These are phyloP conservation scores for Sebastes oblongus DNA, from an alignment of 2,797 vertebrate genomes.

Conservation along the genomic window DNA sequence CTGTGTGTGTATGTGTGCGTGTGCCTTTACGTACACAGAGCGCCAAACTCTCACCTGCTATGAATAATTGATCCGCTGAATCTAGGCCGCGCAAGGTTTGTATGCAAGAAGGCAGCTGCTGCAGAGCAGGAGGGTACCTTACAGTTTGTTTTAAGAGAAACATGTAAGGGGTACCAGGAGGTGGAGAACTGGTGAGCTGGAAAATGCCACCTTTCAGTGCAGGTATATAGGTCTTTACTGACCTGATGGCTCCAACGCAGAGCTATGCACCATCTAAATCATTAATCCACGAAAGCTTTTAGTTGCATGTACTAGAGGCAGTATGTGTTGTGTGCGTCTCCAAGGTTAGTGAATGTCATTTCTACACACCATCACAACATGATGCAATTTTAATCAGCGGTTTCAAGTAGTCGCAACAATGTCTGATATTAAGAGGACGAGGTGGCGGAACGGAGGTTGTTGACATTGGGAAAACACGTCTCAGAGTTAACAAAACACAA, in stretches of 20 bases:
- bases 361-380: conserved; percentile 24
- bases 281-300: conserved; percentile 70
- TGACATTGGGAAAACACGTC: not conserved
- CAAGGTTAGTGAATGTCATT: conserved; percentile 21
- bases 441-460: not conserved
- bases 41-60: conserved; percentile 75
- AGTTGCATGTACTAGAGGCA: conserved; percentile 21
- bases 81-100: conserved; percentile 77
- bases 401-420: conserved; percentile 1
- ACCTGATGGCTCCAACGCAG: conserved; percentile 40
- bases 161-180: conserved; percentile 24
- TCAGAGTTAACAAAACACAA: conserved; percentile 11
- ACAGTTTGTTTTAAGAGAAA: conserved; percentile 58
- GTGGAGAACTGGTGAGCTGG: conserved; percentile 23
- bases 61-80: conserved; percentile 84
- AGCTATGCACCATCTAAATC: conserved; percentile 57
- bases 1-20: not conserved
- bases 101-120: conserved; percentile 74
- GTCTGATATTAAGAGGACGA: not conserved
- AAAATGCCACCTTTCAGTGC: conserved; percentile 45
- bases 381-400: conserved; percentile 39
- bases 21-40: conserved; percentile 48
- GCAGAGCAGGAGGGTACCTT: conserved; percentile 51
- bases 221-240: conserved; percentile 32
- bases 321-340: conserved; percentile 3